Percentiles rank a stretch among this genome's conserved stretches.
Conservation (phyloP, 2,888 invertebrate genomes). For the Limnephilus auricula region DNA sequence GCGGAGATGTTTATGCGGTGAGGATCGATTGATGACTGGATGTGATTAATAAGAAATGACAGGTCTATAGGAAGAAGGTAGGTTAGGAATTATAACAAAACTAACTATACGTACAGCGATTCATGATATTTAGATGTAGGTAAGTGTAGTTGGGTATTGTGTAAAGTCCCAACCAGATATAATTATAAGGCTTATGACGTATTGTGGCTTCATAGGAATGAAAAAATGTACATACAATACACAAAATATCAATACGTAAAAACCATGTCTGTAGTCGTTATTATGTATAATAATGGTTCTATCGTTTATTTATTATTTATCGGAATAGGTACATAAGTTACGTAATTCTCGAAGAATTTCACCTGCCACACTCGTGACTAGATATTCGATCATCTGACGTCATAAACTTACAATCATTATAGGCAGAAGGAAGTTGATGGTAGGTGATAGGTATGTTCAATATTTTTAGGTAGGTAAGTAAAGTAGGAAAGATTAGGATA, state of each 20-base stretch:
- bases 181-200: too few species aligned
- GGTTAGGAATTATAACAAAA: too few species aligned
- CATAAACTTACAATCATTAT: not conserved
- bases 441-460: not conserved
- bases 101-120: too few species aligned
- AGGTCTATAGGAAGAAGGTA: too few species aligned
- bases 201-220: not conserved
- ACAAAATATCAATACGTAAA: too few species aligned
- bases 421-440: not conserved
- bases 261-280: not conserved
- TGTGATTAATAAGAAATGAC: too few species aligned
- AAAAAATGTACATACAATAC: not conserved
- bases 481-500: too few species aligned
- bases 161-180: too few species aligned
- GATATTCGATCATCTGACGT: not conserved
- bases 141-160: too few species aligned
- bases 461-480: not conserved
- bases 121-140: too few species aligned
- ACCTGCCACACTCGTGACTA: not conserved
- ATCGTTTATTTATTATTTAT: not conserved
- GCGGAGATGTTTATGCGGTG: too few species aligned
- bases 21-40: too few species aligned
- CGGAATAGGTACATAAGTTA: not conserved
- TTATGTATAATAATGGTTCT: not conserved
- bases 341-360: slow-evolving; percentile 1